These are phyloP conservation scores for Macropus fuliginosus DNA, from an alignment of 2,797 vertebrate species.

Conservation along the genomic window DNA sequence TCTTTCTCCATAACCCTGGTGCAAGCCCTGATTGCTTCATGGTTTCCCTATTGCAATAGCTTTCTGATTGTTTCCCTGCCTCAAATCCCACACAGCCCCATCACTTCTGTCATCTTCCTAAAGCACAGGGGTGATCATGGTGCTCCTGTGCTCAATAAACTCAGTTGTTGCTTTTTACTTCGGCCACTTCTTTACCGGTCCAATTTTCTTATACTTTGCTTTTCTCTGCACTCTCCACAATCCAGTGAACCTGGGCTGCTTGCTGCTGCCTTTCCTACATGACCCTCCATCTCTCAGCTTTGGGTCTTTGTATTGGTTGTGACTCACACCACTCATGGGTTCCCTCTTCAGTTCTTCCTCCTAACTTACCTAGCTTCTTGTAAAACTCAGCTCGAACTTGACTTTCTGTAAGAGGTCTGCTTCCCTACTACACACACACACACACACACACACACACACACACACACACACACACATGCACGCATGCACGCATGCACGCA, in stretches of 20 bases:
- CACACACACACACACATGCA: neutral
- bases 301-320: neutral
- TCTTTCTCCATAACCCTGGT: neutral
- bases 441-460: neutral
- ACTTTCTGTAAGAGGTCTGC: neutral
- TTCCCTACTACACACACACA: no score
- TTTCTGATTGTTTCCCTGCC: neutral
- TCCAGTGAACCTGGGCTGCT: neutral
- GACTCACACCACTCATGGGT: neutral
- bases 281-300: neutral
- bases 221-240: neutral
- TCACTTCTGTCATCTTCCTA: neutral
- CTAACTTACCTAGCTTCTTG: neutral
- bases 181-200: neutral
- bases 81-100: neutral
- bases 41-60: neutral
- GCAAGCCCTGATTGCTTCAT: neutral
- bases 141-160: neutral
- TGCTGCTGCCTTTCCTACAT: neutral
- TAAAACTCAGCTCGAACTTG: neutral
- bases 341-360: neutral
- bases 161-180: neutral
- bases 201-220: neutral
- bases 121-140: neutral
- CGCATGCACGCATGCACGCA: neutral